Conservation (phyloP, 2,888 invertebrate genomes). For the Danaus chrysippus region DNA sequence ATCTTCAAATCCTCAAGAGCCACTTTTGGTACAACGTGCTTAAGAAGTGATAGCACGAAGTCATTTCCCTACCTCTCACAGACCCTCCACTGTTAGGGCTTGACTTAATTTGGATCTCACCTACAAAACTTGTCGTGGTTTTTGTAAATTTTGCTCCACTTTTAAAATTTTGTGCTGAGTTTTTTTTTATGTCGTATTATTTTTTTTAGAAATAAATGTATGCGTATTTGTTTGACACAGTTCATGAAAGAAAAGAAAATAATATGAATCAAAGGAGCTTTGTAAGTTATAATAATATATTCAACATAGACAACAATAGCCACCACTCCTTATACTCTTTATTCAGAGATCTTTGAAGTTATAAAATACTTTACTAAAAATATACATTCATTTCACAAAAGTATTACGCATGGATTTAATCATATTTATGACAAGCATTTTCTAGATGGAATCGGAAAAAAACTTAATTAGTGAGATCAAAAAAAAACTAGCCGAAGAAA, state of each 20-base stretch:
- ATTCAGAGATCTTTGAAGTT: slow-evolving; percentile 9
- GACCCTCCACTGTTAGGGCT: slow-evolving; percentile 17
- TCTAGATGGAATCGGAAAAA: too few species aligned
- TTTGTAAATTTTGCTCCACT: background rate
- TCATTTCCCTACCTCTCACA: slow-evolving; percentile 27
- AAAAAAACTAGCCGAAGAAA: too few species aligned
- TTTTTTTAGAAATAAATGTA: too few species aligned
- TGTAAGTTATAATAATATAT: slow-evolving; percentile 9
- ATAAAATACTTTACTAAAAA: slow-evolving; percentile 1
- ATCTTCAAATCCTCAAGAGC: slow-evolving; percentile 29
- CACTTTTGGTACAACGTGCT: slow-evolving; percentile 29
- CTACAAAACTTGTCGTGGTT: background rate
- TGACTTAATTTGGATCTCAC: slow-evolving; percentile 17
- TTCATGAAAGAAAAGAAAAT: slow-evolving; percentile 1
- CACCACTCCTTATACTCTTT: slow-evolving; percentile 8
- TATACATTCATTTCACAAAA: background rate
- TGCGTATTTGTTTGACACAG: background rate
- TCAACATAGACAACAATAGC: slow-evolving; percentile 12
- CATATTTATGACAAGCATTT: too few species aligned
- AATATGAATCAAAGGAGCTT: slow-evolving; percentile 12
- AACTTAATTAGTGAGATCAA: too few species aligned
- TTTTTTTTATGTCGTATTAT: too few species aligned
- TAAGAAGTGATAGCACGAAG: slow-evolving; percentile 24
- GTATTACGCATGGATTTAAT: too few species aligned
- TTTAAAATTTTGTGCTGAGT: too few species aligned